These are phyloP conservation scores for rabbit (Oryctolagus cuniculus) DNA, from an alignment of 2,113 vertebrate species.

Conservation along the genomic window mOryCun1.1 NC_091433.1:151636501-151637000, in stretches of 20 bases:
- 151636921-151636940: too few relatives aligned
- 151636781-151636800: too few relatives aligned
- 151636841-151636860: background rate
- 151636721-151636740: background rate
- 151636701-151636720: background rate
- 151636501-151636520: rapidly evolving
- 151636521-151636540: background rate
- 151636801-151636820: background rate
- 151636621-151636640: too few relatives aligned
- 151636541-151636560: background rate
- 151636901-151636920: background rate
- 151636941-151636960: too few relatives aligned
- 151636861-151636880: background rate
- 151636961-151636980: too few relatives aligned
- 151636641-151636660: too few relatives aligned
- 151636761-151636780: too few relatives aligned
- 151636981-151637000: too few relatives aligned
- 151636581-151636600: background rate
- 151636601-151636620: background rate
- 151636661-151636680: background rate
- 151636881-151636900: background rate
- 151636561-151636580: background rate
- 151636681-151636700: background rate
- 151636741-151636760: too few relatives aligned
- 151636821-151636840: background rate